Evolutionary conservation across 2,113 vertebrate genomes (phyloP), one percentile per base, ranked within the genome.

Genomic region (Hemiscyllium ocellatum): DNA sequence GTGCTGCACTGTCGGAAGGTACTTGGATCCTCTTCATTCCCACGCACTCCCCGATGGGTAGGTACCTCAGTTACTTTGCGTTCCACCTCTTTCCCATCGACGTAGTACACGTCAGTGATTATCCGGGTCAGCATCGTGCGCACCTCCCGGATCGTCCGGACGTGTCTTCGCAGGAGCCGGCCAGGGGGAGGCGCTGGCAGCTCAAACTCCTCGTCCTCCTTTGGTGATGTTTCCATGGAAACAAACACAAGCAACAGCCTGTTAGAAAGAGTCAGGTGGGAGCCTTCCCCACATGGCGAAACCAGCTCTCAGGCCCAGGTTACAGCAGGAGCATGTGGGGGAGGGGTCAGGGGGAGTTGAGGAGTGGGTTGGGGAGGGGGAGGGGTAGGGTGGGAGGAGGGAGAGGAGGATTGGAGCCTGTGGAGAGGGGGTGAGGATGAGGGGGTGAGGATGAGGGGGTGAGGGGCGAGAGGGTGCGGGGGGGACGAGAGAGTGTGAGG

Each of bases 81-180:
- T 0, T 99, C 98, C 97, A 99, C 98, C 96, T 99, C 99, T 70
- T 97, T 97, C 1, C 99, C 99, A 0, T 99, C 98, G 96, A 99
- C 96, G 12, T 99, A 99, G 96, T 98, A 99, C 0, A 99, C 98
- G 5, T 99, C 99, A 0, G 99, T 99, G 95, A 98, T 99, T 95
- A 99, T 97, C 0, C 99, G 98, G 0, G 98, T 99, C 68, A 99
- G 96, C 0, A 98, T 98, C 0, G 99, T 99, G 50, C 98, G 98
- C 76, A 99, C 99, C 96, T 99, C 99, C 37, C 98, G 98, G 87
- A 99, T 97, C n/a, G 99, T 99, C 61, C 99, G 98, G 83, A 98
- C 96, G 42, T 99, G 99, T 80, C 98, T 98, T 95, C 97, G 98
- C 93, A 98, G 97, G 70, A 97, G 96, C 17, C 96, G 98, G 29